Percentiles rank a stretch among this genome's conserved stretches.
Evolutionary conservation across 2,113 vertebrate species (phyloP).

Genomic region (Dinomys branickii): DNA sequence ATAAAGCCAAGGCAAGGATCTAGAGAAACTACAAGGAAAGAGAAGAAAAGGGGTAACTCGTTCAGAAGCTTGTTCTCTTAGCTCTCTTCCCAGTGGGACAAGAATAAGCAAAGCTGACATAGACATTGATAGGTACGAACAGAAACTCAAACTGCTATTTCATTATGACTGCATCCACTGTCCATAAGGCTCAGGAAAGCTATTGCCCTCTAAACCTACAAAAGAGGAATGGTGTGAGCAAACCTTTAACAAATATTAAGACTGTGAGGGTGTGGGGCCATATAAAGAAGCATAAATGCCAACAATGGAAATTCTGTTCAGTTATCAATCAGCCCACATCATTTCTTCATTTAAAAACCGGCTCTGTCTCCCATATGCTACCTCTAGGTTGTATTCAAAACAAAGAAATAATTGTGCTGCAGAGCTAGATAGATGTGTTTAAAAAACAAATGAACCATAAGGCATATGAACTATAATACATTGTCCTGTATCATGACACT

Average conservation of each 20-base stretch:
- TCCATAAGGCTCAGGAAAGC: neutral
- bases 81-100: neutral
- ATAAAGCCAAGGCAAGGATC: neutral
- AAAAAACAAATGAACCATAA: neutral
- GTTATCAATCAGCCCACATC: neutral
- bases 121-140: neutral
- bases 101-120: neutral
- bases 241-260: neutral
- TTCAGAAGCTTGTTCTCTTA: neutral
- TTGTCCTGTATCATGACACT: too few relatives aligned
- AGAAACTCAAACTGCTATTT: neutral
- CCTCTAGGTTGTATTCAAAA: neutral
- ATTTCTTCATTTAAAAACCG: neutral
- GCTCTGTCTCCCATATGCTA: neutral
- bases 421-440: neutral
- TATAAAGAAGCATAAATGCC: neutral
- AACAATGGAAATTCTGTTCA: neutral
- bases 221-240: neutral
- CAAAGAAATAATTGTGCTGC: constrained; percentile 28
- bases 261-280: neutral
- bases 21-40: neutral
- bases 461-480: neutral
- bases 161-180: neutral
- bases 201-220: neutral
- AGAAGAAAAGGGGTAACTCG: fast-evolving